Conservation (phyloP, 2,113 vertebrate genomes). For the Scomber scombrus region DNA sequence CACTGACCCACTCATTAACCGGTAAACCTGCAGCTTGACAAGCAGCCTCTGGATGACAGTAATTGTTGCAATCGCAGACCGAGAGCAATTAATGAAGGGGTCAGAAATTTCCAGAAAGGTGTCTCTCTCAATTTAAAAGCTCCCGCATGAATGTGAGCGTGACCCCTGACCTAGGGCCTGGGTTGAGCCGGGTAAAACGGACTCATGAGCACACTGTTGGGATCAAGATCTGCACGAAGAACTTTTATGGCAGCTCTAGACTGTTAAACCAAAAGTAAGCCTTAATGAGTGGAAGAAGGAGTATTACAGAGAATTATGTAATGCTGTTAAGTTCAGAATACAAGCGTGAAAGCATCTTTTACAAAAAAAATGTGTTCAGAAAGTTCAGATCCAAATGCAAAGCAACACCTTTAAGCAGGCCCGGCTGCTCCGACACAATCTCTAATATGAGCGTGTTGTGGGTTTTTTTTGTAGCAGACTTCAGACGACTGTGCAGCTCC, state of each 20-base stretch:
- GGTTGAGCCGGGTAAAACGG: background rate
- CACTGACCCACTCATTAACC: slow-evolving; percentile 78
- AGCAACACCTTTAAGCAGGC: slow-evolving; percentile 21
- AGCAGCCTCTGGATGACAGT: slow-evolving; percentile 76
- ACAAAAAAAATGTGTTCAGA: slow-evolving; percentile 4
- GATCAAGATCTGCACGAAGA: background rate
- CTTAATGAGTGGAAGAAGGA: background rate
- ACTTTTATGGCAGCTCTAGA: background rate
- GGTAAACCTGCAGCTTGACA: slow-evolving; percentile 76
- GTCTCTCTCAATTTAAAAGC: slow-evolving; percentile 70
- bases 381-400: slow-evolving; percentile 31
- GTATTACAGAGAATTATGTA: background rate
- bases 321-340: background rate
- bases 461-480: slow-evolving; percentile 43
- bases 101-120: slow-evolving; percentile 76
- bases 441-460: background rate
- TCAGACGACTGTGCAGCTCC: slow-evolving; percentile 69
- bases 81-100: slow-evolving; percentile 74
- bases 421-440: slow-evolving; percentile 21
- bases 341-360: slow-evolving; percentile 6
- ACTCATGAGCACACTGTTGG: background rate
- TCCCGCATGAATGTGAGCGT: slow-evolving; percentile 35
- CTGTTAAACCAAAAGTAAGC: background rate
- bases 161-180: slow-evolving; percentile 54
- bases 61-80: slow-evolving; percentile 75